A percentile compares a stretch with the other conserved stretches of the same genome.
Conservation (phyloP, 2,797 vertebrate species). For the Pelochelys cantorii region DNA sequence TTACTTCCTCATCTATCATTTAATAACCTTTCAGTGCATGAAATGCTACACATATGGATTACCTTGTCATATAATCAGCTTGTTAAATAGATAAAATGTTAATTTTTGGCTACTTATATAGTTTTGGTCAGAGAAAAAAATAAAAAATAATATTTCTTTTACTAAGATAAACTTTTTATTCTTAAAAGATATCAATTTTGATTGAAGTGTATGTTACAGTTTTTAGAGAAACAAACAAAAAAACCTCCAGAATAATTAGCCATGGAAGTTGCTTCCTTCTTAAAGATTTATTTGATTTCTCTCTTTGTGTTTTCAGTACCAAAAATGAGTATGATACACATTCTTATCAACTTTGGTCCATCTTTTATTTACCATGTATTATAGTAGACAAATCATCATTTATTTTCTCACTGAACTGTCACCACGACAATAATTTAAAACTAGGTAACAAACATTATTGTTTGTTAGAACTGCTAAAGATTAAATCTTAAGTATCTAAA, state of each 20-base stretch:
- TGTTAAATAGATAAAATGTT: background rate
- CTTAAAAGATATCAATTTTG: too few relatives aligned
- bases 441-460: slow-evolving; percentile 85
- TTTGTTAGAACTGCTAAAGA: slow-evolving; percentile 84
- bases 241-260: background rate
- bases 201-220: background rate
- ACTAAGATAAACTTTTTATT: too few relatives aligned
- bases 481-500: slow-evolving; percentile 88
- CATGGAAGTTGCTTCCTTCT: background rate
- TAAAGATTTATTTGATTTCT: slow-evolving; percentile 17
- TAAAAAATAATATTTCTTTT: slow-evolving; percentile 22
- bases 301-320: slow-evolving; percentile 51
- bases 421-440: slow-evolving; percentile 86
- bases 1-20: slow-evolving; percentile 4
- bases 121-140: slow-evolving; percentile 7
- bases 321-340: slow-evolving; percentile 51
- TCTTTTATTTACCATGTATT: slow-evolving; percentile 80
- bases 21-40: background rate
- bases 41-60: background rate
- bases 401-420: slow-evolving; percentile 79
- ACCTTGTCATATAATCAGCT: background rate
- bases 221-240: slow-evolving; percentile 2
- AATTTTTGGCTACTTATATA: background rate
- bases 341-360: slow-evolving; percentile 44
- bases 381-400: slow-evolving; percentile 74